A percentile compares a stretch with the other conserved stretches of the same genome.
Evolutionary conservation across 2,888 invertebrate species (phyloP).

Genomic region (Caenorhabditis afra): DNA sequence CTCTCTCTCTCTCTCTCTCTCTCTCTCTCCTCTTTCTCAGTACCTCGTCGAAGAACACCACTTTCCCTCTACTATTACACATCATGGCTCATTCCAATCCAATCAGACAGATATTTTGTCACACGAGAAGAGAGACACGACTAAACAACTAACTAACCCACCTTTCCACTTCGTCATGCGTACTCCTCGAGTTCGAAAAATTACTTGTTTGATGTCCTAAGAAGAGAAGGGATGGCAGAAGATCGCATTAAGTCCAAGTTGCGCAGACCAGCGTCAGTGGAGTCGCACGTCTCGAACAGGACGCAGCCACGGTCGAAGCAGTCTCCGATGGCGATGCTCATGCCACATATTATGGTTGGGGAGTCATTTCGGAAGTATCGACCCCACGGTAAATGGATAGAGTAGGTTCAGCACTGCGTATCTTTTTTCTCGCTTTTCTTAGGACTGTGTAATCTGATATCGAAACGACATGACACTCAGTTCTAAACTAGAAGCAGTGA

Average conservation of each 20-base stretch:
- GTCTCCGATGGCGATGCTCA: conserved; percentile 48
- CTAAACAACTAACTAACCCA: conserved; percentile 34
- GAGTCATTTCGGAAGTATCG: conserved; percentile 59
- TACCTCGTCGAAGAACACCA: conserved; percentile 48
- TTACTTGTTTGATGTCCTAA: conserved; percentile 12
- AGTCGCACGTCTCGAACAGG: conserved; percentile 39
- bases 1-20: conserved; percentile 25
- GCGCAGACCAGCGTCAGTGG: conserved; percentile 43
- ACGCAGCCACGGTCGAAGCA: conserved; percentile 11
- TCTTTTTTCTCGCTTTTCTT: conserved; percentile 1
- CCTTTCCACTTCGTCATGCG: conserved; percentile 33
- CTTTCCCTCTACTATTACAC: conserved; percentile 58
- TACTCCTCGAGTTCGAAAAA: conserved; percentile 19
- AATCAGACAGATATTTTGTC: conserved; percentile 61
- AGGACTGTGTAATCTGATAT: conserved; percentile 48
- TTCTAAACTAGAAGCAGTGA: conserved; percentile 13
- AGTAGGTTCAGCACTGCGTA: too few relatives aligned
- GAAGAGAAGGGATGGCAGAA: conserved; percentile 40
- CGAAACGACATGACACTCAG: conserved; percentile 46
- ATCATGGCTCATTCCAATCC: conserved; percentile 50
- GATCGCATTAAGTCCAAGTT: conserved; percentile 53
- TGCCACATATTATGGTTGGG: conserved; percentile 51
- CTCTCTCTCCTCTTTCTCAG: conserved; percentile 24
- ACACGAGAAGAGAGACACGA: conserved; percentile 26
- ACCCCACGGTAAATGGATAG: conserved; percentile 35